These are phyloP conservation scores for Porites rus DNA, from an alignment of 92 coral and sea anemone species.

Conservation along the genomic window DNA sequence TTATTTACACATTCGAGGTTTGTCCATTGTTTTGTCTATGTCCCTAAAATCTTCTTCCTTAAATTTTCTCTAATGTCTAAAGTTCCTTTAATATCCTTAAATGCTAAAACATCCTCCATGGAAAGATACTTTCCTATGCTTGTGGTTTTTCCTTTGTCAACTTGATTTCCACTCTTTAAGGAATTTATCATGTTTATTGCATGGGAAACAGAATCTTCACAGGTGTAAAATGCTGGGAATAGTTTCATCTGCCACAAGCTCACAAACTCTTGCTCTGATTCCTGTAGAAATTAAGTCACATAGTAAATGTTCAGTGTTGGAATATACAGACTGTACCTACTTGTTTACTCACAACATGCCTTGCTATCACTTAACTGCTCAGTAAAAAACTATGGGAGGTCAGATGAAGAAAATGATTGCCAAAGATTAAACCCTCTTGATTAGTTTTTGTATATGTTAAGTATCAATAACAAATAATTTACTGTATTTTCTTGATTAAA, in stretches of 20 bases:
- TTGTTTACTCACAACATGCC: background rate
- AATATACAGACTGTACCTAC: too few relatives aligned
- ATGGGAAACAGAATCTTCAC: slow-evolving; percentile 60
- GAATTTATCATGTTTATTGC: slow-evolving; percentile 77
- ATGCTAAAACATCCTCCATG: slow-evolving; percentile 86
- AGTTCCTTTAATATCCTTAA: slow-evolving; percentile 86
- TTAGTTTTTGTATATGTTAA: too few relatives aligned
- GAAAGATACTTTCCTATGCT: slow-evolving; percentile 55
- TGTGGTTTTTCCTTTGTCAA: slow-evolving; percentile 41
- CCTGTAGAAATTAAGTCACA: slow-evolving; percentile 33
- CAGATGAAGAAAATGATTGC: too few relatives aligned
- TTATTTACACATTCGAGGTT: too few relatives aligned
- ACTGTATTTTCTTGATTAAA: too few relatives aligned
- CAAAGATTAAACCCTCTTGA: too few relatives aligned
- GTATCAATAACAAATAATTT: too few relatives aligned
- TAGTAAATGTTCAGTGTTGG: too few relatives aligned
- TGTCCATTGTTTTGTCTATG: background rate
- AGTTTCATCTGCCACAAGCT: slow-evolving; percentile 92
- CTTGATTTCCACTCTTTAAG: slow-evolving; percentile 45
- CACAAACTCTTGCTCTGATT: slow-evolving; percentile 29
- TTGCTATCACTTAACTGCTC: background rate
- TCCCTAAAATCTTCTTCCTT: slow-evolving; percentile 69
- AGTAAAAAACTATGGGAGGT: too few relatives aligned
- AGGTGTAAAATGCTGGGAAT: slow-evolving; percentile 78
- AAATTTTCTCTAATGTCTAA: slow-evolving; percentile 78